Percentiles rank a stretch among this genome's conserved stretches.
These are phyloP conservation scores for Caenorhabditis briggsae DNA, from an alignment of 1,140 invertebrate species.

Conservation along the genomic window DNA sequence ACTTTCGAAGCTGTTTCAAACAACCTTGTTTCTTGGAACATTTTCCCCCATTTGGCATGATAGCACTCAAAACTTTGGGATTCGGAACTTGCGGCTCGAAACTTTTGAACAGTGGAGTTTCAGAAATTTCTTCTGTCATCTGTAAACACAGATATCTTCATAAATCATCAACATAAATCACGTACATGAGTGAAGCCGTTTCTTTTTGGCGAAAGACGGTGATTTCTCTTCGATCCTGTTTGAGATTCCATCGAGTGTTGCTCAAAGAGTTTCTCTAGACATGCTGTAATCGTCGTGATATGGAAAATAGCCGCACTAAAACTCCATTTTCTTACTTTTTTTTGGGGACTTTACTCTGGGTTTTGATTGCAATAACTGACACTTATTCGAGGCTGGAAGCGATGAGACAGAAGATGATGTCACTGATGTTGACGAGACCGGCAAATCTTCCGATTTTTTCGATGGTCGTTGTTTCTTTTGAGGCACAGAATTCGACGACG, in stretches of 20 bases:
- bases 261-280: conserved; percentile 51
- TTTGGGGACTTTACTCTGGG: background rate
- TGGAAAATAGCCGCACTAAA: too few species aligned
- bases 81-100: conserved; percentile 60
- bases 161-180: background rate
- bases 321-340: background rate
- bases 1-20: background rate
- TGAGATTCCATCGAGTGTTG: background rate
- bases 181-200: conserved; percentile 21
- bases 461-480: conserved; percentile 1
- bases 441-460: background rate
- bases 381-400: background rate
- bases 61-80: conserved; percentile 22
- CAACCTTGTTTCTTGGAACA: conserved; percentile 26
- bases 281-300: background rate
- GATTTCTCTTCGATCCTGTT: conserved; percentile 9
- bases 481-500: background rate
- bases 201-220: background rate
- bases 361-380: background rate
- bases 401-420: conserved; percentile 16
- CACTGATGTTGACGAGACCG: background rate
- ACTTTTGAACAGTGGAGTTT: conserved; percentile 57
- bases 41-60: background rate
- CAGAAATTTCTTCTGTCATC: conserved; percentile 31
- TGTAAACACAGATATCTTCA: background rate